phyloP scores from a whole-genome alignment of 2,113 vertebrate species.

The Sebastes fasciatus region DNA sequence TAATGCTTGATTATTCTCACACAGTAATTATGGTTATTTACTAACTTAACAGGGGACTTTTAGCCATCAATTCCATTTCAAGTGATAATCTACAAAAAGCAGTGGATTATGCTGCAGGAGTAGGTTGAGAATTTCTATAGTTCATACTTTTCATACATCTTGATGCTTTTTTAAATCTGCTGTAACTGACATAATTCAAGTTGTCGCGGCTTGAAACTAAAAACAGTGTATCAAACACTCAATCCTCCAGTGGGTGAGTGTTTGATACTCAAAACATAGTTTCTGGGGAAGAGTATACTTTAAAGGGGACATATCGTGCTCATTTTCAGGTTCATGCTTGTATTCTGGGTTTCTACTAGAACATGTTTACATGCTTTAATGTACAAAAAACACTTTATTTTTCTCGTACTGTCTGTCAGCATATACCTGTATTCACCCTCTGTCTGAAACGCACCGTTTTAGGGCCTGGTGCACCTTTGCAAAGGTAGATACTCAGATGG shows the following conservation, averaged over 20 bases:
- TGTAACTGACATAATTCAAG: background rate
- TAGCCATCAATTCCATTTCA: background rate
- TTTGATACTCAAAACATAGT: background rate
- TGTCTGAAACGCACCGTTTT: background rate
- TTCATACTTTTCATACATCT: background rate
- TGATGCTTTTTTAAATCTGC: background rate
- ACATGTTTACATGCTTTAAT: background rate
- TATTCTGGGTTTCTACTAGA: background rate
- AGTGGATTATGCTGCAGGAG: background rate
- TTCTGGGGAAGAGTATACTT: background rate
- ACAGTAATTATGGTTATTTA: background rate
- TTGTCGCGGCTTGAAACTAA: background rate
- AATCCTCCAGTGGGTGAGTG: background rate
- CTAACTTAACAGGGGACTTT: no score
- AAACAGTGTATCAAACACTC: background rate
- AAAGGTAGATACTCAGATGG: background rate
- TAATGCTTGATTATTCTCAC: background rate
- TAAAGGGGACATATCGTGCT: background rate
- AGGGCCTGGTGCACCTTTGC: background rate
- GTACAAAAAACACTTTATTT: background rate
- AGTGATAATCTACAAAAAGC: background rate
- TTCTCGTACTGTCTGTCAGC: background rate
- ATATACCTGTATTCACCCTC: background rate
- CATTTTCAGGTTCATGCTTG: background rate
- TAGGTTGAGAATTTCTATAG: background rate